Evolutionary conservation across 64 coral and sea anemone genomes (phyloP).

Genomic region (Acropora tenuis): DNA sequence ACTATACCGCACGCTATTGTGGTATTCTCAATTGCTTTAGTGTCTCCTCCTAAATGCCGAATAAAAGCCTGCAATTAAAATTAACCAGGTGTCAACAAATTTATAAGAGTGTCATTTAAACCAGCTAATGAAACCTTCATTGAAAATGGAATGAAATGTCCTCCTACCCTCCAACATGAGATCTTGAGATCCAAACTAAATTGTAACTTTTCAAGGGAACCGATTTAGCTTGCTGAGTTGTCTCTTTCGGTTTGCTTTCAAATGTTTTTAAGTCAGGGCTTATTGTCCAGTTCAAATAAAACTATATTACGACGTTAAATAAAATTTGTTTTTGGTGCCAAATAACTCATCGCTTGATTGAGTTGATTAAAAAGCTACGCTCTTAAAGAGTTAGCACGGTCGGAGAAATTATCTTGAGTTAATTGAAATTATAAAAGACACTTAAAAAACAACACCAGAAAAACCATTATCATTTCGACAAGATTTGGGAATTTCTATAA

Average conservation of each 20-base stretch:
- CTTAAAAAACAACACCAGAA: neutral
- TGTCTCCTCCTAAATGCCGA: conserved; percentile 79
- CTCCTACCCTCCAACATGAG: neutral
- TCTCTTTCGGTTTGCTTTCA: neutral
- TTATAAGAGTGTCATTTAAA: conserved; percentile 86
- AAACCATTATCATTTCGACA: neutral
- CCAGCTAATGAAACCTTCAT: conserved; percentile 70
- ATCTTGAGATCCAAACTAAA: neutral
- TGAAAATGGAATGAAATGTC: conserved; percentile 71
- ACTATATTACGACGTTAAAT: conserved; percentile 25
- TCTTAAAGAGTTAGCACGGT: conserved; percentile 18
- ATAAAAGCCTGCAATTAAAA: conserved; percentile 86
- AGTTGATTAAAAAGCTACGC: conserved; percentile 21
- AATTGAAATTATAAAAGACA: conserved; percentile 25
- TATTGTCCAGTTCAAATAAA: conserved; percentile 35
- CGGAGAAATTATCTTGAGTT: conserved; percentile 30
- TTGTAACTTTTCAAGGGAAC: neutral
- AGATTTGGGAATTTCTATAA: neutral
- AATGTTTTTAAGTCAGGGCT: neutral
- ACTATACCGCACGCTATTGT: conserved; percentile 40
- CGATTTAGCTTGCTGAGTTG: too few species aligned
- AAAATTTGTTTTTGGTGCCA: conserved; percentile 32
- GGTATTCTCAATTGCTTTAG: neutral
- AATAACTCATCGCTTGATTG: conserved; percentile 34
- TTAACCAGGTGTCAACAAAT: conserved; percentile 97